Evolutionary conservation across 2,888 invertebrate genomes (phyloP).

Genomic region (Drosophila antonietae): DNA sequence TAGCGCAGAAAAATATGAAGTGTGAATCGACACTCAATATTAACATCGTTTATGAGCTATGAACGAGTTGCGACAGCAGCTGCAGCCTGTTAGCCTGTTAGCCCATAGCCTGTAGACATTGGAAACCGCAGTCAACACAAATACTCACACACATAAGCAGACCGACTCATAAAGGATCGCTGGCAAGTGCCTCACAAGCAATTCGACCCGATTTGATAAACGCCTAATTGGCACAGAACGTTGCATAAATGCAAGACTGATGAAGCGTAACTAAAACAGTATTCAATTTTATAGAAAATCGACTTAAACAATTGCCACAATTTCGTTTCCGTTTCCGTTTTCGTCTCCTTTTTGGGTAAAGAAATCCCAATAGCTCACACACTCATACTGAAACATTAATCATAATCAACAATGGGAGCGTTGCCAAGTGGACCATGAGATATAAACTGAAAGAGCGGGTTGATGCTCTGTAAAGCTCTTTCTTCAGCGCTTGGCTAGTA

Average conservation of each 20-base stretch:
- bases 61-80: constrained; percentile 62
- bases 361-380: neutral
- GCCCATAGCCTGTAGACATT: constrained; percentile 30
- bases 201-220: constrained; percentile 60
- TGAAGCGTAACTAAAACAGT: constrained; percentile 37
- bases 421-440: constrained; percentile 15
- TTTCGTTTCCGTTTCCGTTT: constrained; percentile 65
- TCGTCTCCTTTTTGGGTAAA: constrained; percentile 16
- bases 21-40: constrained; percentile 80
- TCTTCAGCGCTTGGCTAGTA: constrained; percentile 28
- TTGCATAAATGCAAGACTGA: constrained; percentile 42
- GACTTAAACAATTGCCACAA: constrained; percentile 26
- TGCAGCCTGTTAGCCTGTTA: constrained; percentile 24
- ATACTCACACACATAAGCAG: neutral
- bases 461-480: constrained; percentile 12
- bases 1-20: constrained; percentile 51
- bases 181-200: constrained; percentile 32
- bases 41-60: constrained; percentile 79
- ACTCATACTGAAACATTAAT: constrained; percentile 54
- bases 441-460: neutral
- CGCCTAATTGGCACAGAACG: constrained; percentile 46
- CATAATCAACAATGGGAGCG: constrained; percentile 58
- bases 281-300: constrained; percentile 51
- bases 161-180: neutral
- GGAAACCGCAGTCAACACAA: constrained; percentile 43